phyloP scores from a whole-genome alignment of 2,888 invertebrate species.

The Melieria picta region DNA sequence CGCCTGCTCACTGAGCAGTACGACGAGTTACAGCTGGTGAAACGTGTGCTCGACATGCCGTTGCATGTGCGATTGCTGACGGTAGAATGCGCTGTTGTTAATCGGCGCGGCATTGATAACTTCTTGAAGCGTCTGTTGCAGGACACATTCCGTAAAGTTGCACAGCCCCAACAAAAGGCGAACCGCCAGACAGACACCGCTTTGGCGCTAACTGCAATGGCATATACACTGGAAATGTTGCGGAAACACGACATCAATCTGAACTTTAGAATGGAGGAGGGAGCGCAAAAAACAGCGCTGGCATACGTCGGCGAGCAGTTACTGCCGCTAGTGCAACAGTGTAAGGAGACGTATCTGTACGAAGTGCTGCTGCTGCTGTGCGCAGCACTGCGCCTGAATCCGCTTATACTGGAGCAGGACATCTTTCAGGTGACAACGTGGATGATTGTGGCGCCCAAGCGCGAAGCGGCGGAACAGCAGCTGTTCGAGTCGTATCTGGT shows the following conservation, averaged over 20 bases:
- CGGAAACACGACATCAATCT: constrained; percentile 56
- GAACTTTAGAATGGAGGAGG: constrained; percentile 42
- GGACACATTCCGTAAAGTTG: constrained; percentile 31
- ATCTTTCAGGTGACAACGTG: constrained; percentile 55
- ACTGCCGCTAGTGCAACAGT: constrained; percentile 34
- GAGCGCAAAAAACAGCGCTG: constrained; percentile 26
- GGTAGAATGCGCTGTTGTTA: constrained; percentile 53
- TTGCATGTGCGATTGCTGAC: constrained; percentile 50
- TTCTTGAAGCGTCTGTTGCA: constrained; percentile 37
- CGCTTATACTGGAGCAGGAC: constrained; percentile 57
- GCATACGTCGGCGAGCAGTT: constrained; percentile 46
- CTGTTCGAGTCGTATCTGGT: constrained; percentile 58
- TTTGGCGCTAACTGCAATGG: constrained; percentile 43
- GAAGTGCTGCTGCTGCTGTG: constrained; percentile 57
- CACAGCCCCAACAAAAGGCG: background rate
- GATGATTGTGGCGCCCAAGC: constrained; percentile 54
- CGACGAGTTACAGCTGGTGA: constrained; percentile 21
- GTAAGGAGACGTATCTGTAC: constrained; percentile 44
- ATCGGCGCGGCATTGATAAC: constrained; percentile 43
- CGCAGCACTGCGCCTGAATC: constrained; percentile 58
- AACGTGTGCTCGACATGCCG: constrained; percentile 43
- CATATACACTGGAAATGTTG: constrained; percentile 54
- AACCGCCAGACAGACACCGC: constrained; percentile 28
- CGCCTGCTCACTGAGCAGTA: constrained; percentile 43
- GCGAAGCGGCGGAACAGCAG: constrained; percentile 39